Base-by-base conservation (phyloP, 1,140 invertebrate species). In the Solenopsis fugax region DNA sequence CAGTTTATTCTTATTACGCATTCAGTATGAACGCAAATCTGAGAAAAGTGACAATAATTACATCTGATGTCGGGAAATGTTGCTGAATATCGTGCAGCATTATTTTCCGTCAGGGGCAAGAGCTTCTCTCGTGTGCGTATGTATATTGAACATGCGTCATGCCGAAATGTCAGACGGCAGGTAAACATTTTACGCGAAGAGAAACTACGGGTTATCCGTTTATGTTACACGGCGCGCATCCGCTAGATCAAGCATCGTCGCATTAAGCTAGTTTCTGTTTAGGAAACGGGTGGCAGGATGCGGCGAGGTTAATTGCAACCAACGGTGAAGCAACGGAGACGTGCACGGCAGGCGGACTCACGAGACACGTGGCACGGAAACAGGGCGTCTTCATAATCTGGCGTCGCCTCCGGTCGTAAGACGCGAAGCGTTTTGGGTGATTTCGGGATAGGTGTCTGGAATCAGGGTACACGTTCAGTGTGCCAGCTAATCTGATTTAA, bases 221-320 rank as follows among this genome's bases (percentile, higher is more conserved):
- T 73, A 73, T 21, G 81, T 85, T 71, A 69, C 75, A 86, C 76
- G 29, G 12, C 41, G 34, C 48, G 34, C 48, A 64, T 87, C 48
- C 72, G 75, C 24, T 58, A 48, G 54, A 87, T 81, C 85, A 89
- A 82, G 77, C 84, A 84, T 84, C 76, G 72, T 29, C 29, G 62
- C 29, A 62, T 75, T 71, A 86, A 76, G 72, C 65, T 37, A 52
- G 62, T 75, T 71, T 29, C 77, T 62, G 52, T 77, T 54, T 88
- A 78, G 73, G 80, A 73, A 89, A 89, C 60, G 78, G 54, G 52
- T 58, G 64, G 54, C 60, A 86, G 54, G 54, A 82, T 76, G 62
- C 77, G 37, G 50, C 60, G 41, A 58, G 77, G 76, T 90, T 90
- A 90, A 90, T 90, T 90, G 85, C 85, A 89, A 85, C 71, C 52